These are phyloP conservation scores for Lophotis ruficrista DNA, from an alignment of 2,113 vertebrate species.

Conservation along the genomic window DNA sequence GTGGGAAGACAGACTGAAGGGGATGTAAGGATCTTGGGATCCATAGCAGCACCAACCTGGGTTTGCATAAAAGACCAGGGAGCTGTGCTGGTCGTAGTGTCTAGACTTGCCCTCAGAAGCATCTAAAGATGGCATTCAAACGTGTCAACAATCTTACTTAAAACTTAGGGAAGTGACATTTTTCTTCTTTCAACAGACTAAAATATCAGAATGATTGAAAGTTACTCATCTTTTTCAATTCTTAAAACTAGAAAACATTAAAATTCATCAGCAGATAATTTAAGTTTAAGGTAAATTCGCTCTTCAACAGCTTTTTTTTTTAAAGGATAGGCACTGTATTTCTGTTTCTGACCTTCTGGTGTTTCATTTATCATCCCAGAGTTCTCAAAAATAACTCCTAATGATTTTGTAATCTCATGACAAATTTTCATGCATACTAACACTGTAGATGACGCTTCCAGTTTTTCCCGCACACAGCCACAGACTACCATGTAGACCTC, in stretches of 20 bases:
- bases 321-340: accelerated
- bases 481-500: accelerated
- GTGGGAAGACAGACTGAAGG: neutral
- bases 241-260: neutral
- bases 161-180: neutral
- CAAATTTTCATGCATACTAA: neutral
- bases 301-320: neutral
- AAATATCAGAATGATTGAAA: neutral
- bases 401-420: neutral
- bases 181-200: neutral
- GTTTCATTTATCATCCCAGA: neutral
- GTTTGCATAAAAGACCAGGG: accelerated
- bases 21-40: accelerated
- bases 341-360: neutral
- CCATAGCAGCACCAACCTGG: accelerated
- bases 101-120: neutral
- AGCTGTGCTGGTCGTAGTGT: neutral
- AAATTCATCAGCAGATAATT: neutral
- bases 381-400: neutral
- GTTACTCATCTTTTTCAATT: neutral
- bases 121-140: neutral
- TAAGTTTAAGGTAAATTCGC: neutral
- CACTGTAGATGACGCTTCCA: neutral
- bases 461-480: neutral
- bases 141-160: neutral